Base-by-base conservation (phyloP, 1,140 invertebrate genomes). In the Reticulitermes speratus region DNA sequence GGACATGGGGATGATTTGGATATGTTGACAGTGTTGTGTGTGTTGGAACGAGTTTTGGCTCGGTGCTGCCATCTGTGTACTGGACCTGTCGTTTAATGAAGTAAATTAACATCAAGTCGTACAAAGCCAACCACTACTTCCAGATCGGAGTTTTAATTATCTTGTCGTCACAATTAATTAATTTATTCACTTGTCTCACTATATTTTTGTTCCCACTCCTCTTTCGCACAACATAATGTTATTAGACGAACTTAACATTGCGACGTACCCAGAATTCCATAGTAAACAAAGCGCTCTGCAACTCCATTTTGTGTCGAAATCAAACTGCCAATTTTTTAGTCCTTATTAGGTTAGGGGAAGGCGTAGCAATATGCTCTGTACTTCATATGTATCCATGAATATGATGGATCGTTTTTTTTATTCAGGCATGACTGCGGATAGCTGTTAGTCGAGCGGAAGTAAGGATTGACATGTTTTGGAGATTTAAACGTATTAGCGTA, bases 81-180 rank as follows among this genome's bases (percentile, higher is more conserved):
- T 9, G 65, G 65, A 3, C n/a, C 25, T 75, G 65, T 75, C 65
- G 30, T 75, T 75, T 75, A 75, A 75, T 30, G 65, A 75, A 75
- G 1, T 75, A 75, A 75, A 75, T 75, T 75, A 75, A 6, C 65
- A 65, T 12, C n/a, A 75, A 75, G 65, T 75, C 65, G 11, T 30
- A 30, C n/a, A 75, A 75, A 75, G 25, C 65, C 65, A 75, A 14
- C 65, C 65, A 30, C 65, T 75, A 75, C 65, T 75, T 75, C 65
- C n/a, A 75, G 65, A 75, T 75, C 65, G 65, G 25, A 2, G n/a
- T 25, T 75, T 75, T 75, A 75, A 75, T 75, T 75, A 75, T 75
- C 65, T 75, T 75, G 65, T 30, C 65, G 65, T 65, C 59, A 65
- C 65, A 30, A 75, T 75, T 75, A 75, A 75, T 75, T 75, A 75